A percentile compares a stretch with the other conserved stretches of the same genome.
phyloP scores from a whole-genome alignment of 1,140 invertebrate species.

The Aradophagus sp. region DNA sequence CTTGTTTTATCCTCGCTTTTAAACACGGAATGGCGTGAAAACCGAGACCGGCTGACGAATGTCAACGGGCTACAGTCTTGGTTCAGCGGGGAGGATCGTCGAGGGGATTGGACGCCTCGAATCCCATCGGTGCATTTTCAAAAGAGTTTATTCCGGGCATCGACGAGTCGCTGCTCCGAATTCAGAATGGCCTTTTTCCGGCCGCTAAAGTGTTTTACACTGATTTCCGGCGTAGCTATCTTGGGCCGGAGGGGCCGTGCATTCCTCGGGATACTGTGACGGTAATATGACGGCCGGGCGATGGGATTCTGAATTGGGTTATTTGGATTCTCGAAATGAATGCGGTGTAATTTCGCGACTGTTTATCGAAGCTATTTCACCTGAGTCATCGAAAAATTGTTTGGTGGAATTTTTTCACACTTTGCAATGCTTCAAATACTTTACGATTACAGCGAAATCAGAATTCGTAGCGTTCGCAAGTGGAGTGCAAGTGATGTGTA shows the following conservation, averaged over 20 bases:
- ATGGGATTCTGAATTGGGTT: conserved; percentile 7
- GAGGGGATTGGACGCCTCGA: conserved; percentile 7
- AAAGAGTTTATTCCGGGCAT: conserved; percentile 15
- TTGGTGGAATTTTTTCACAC: conserved; percentile 21
- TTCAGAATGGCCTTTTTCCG: conserved; percentile 26
- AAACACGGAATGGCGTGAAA: too few relatives aligned
- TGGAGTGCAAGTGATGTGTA: too few relatives aligned
- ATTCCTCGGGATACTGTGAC: conserved; percentile 12
- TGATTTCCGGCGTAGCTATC: conserved; percentile 21
- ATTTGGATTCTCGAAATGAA: conserved; percentile 26
- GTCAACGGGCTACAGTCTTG: too few relatives aligned
- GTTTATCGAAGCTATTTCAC: conserved; percentile 17
- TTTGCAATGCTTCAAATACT: conserved; percentile 14
- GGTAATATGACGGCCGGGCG: conserved; percentile 6
- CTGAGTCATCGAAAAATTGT: conserved; percentile 13
- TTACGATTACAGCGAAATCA: conserved; percentile 6
- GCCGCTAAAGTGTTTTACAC: conserved; percentile 27
- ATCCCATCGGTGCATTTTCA: conserved; percentile 4
- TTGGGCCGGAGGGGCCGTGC: conserved; percentile 8
- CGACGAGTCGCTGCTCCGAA: conserved; percentile 19
- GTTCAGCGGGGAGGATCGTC: conserved; percentile 12
- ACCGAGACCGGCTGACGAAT: too few relatives aligned
- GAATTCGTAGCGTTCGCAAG: too few relatives aligned
- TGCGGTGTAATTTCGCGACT: conserved; percentile 22
- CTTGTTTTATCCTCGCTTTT: background rate